phyloP scores from a whole-genome alignment of 2,113 vertebrate species.

The Alligator sinensis region DNA sequence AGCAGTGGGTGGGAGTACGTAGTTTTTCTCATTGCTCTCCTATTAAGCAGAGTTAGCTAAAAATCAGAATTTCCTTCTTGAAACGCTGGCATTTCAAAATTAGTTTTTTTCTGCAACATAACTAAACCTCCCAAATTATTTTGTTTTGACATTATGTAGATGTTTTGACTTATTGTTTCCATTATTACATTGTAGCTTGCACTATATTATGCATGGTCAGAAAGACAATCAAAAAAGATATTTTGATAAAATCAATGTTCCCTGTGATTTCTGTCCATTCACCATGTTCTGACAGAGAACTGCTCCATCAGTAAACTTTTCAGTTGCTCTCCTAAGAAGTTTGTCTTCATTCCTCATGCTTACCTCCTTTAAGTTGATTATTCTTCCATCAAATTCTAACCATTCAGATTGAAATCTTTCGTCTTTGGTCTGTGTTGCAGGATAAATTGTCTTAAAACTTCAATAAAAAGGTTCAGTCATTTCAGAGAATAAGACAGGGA shows the following conservation, averaged over 20 bases:
- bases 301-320: neutral
- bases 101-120: neutral
- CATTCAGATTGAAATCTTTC: neutral
- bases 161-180: neutral
- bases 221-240: neutral
- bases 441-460: fast-evolving
- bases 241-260: neutral
- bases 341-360: fast-evolving
- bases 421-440: neutral
- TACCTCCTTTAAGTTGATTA: neutral
- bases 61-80: neutral
- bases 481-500: neutral
- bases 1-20: too few species aligned
- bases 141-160: neutral
- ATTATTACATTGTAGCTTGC: neutral
- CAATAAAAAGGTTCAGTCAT: neutral
- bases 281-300: neutral
- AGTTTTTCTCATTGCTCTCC: too few species aligned
- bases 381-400: neutral
- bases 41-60: neutral
- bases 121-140: fast-evolving
- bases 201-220: neutral
- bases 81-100: neutral
- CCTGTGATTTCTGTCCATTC: too few species aligned
- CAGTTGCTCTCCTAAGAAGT: too few species aligned